phyloP scores from a whole-genome alignment of 2,888 invertebrate species.

The Emesis castigata region DNA sequence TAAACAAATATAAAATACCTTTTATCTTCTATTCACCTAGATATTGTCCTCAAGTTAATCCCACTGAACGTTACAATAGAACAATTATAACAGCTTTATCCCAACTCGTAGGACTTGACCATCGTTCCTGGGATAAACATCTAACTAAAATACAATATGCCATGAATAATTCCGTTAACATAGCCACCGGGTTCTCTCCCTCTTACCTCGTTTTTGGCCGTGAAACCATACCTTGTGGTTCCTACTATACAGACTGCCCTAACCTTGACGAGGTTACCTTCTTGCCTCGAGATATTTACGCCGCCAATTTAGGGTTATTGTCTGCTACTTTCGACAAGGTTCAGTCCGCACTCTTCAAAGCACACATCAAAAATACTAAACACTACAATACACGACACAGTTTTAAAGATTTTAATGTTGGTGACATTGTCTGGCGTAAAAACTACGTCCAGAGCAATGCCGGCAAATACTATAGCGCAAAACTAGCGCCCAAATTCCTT shows the following conservation, averaged over 20 bases:
- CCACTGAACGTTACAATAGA: slow-evolving; percentile 61
- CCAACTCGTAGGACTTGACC: slow-evolving; percentile 53
- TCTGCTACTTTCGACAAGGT: slow-evolving; percentile 52
- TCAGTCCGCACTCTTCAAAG: slow-evolving; percentile 32
- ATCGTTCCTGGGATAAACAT: slow-evolving; percentile 58
- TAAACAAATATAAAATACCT: slow-evolving; percentile 63
- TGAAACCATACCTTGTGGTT: slow-evolving; percentile 47
- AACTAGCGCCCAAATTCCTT: slow-evolving; percentile 36
- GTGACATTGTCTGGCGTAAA: slow-evolving; percentile 51
- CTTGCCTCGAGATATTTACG: slow-evolving; percentile 45
- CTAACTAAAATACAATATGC: slow-evolving; percentile 59
- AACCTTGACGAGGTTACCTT: slow-evolving; percentile 37
- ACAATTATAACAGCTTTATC: slow-evolving; percentile 53
- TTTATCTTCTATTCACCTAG: slow-evolving; percentile 50
- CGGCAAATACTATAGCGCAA: slow-evolving; percentile 28
- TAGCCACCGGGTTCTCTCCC: slow-evolving; percentile 57
- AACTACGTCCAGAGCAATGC: slow-evolving; percentile 29
- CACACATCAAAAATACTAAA: slow-evolving; percentile 47
- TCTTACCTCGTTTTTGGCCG: slow-evolving; percentile 52
- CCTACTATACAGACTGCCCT: slow-evolving; percentile 30
- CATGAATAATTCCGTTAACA: slow-evolving; percentile 61
- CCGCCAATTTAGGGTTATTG: slow-evolving; percentile 47
- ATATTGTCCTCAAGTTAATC: slow-evolving; percentile 20
- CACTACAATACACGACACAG: slow-evolving; percentile 55
- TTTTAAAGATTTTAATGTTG: slow-evolving; percentile 50